Evolutionary conservation across 2,113 vertebrate species (phyloP), one percentile per base, ranked within the genome.

Genomic region (Perca fluviatilis): DNA sequence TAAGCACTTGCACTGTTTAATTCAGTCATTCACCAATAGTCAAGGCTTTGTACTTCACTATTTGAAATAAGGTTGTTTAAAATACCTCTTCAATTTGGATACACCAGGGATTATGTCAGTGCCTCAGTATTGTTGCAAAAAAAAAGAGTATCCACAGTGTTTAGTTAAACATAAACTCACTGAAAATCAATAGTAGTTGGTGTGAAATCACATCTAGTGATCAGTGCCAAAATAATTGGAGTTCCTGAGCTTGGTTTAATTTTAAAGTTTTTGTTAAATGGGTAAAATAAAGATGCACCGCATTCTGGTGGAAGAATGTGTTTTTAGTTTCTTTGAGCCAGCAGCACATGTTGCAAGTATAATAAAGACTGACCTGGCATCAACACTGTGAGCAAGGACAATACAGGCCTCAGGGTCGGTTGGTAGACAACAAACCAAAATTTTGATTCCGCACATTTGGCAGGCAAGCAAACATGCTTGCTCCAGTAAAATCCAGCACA

Each of bases 1-100:
- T 76, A 36, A 43, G n/a, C 46, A 13, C 78, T 78, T 62, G 23
- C n/a, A 27, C 61, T 23, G 36, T 80, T 71, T 47, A 18, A 46
- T 77, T 73, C 13, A n/a, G 11, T 62, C 49, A 3, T 33, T 70
- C 19, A 71, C 11, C 15, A 66, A 51, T 16, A 49, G 65, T 65
- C 40, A 6, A 49, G 19, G n/a, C 16, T 50, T 66, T 64, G 49
- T 30, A 36, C n/a, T 43, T 51, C 1, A 14, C 40, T 30, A 27
- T 58, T 50, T 40, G 27, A 71, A 63, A 70, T 18, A 50, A 23
- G 11, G 51, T 65, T 57, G 46, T 7, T 58, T 51, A 11, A 18
- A 72, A 51, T 30, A 67, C 15, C 2, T 60, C 19, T 65, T 57
- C 4, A 33, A 40, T 47, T 56, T 15, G 23, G 50, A 46, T 56